Evolutionary conservation across 92 coral and sea anemone genomes (phyloP).

Genomic region (Porites divaricata): DNA sequence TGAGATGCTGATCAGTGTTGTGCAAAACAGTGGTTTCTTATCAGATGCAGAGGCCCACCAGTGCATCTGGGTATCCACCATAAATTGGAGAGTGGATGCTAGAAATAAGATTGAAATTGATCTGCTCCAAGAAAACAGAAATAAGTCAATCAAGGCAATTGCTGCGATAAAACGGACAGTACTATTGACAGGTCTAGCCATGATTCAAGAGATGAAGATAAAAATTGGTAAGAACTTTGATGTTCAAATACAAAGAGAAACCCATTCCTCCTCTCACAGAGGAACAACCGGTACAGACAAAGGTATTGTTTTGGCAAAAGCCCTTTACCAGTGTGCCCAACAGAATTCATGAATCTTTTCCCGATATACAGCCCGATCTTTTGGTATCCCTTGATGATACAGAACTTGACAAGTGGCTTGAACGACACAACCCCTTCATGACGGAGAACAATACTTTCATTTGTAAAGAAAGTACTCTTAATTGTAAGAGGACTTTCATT

Average conservation of each 20-base stretch:
- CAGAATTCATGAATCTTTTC: conserved; percentile 63
- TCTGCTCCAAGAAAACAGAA: conserved; percentile 36
- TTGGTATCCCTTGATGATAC: conserved; percentile 43
- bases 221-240: conserved; percentile 60
- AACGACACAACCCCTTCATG: no score
- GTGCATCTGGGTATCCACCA: conserved; percentile 68
- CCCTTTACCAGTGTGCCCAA: conserved; percentile 44
- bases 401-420: conserved; percentile 66
- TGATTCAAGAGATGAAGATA: conserved; percentile 57
- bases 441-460: no score
- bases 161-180: conserved; percentile 72
- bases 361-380: conserved; percentile 57
- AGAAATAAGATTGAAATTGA: conserved; percentile 61
- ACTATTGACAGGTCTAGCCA: conserved; percentile 63
- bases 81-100: conserved; percentile 64
- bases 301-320: conserved; percentile 32
- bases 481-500: no score
- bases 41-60: conserved; percentile 67
- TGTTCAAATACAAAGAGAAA: conserved; percentile 28
- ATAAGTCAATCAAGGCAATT: conserved; percentile 55
- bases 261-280: conserved; percentile 52
- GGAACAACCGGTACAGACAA: conserved; percentile 56
- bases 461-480: no score
- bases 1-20: conserved; percentile 63
- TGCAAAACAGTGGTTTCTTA: conserved; percentile 40